Base-by-base conservation (phyloP, 2,888 invertebrate genomes). In the Argynnis bischoffii region DNA sequence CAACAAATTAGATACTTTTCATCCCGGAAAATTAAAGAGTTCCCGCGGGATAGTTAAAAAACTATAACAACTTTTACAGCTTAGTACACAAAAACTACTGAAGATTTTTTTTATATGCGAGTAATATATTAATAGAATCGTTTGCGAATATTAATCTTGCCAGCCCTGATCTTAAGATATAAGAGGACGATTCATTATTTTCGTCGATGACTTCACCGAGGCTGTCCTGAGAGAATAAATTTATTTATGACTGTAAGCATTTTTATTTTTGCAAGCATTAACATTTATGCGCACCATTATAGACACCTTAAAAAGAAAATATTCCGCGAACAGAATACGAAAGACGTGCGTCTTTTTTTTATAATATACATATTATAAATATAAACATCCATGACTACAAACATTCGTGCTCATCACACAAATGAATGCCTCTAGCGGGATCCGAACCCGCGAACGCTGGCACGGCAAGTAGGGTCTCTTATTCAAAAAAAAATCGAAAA, bases 171-270 rank as follows among this genome's bases (percentile, higher is more conserved):
- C 41, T 51, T 55, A 53, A 57, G 55, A 31, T 47, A 68, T 54
- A 15, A 21, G 53, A 65, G 46, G 60, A 55, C 41, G 48, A 41
- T 50, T 55, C 56, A 74, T 76, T 84, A 86, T 87, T 85, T 81
- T 74, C 70, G 83, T 78, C 85, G 87, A 85, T 91, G 91, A 91
- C 86, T 86, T 90, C 91, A 91, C 80, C 78, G 74, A 71, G 74
- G 75, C 78, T 74, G 79, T 76, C 74, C 75, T 71, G 72, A 66
- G 69, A 56, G 76, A 72, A 78, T 78, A 76, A 79, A 78, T 78
- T 79, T 83, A 83, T 87, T 86, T 82, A 82, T 71, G 78, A 77
- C 74, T 73, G 70, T 79, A 79, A 81, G 75, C 77, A 78, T 76
- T 75, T 78, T 80, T 80, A 79, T 84, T 80, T 76, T 75, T 69